Evolutionary conservation across 2,888 invertebrate species (phyloP).

Genomic region (Tromatobia lineatoria): DNA sequence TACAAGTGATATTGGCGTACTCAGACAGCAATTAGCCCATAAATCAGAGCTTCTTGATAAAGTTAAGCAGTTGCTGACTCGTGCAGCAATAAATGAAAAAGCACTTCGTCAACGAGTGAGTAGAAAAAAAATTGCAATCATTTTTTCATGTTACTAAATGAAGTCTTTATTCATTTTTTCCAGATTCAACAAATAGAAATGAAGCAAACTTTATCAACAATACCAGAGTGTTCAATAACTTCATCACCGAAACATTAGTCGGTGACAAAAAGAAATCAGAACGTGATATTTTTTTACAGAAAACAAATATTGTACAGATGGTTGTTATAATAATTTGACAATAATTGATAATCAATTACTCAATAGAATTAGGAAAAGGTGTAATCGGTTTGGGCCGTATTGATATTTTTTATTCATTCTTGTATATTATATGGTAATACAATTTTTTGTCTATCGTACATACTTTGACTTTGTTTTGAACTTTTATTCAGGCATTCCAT

Average conservation of each 20-base stretch:
- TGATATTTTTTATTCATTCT: slow-evolving; percentile 2
- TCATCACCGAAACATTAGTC: slow-evolving; percentile 59
- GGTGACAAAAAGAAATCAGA: background rate
- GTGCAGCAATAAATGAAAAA: slow-evolving; percentile 89
- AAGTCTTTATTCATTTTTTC: slow-evolving; percentile 24
- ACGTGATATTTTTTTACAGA: slow-evolving; percentile 33
- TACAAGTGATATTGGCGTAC: slow-evolving; percentile 86
- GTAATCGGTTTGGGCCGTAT: background rate
- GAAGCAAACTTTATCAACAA: slow-evolving; percentile 79
- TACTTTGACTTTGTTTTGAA: slow-evolving; percentile 22
- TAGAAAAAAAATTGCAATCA: slow-evolving; percentile 43
- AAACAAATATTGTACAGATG: background rate
- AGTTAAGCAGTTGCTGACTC: slow-evolving; percentile 88
- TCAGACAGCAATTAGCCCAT: slow-evolving; percentile 87
- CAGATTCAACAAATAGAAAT: slow-evolving; percentile 82
- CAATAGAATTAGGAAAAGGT: background rate
- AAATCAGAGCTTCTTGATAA: slow-evolving; percentile 88
- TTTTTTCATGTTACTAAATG: background rate
- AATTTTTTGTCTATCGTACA: slow-evolving; percentile 5
- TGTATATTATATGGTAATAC: background rate
- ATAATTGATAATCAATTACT: slow-evolving; percentile 43
- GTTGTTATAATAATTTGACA: slow-evolving; percentile 32
- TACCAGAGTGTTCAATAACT: slow-evolving; percentile 77
- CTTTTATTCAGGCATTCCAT: slow-evolving; percentile 24
- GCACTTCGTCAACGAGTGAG: slow-evolving; percentile 88